Base-by-base conservation (phyloP, 2,797 vertebrate genomes). In the Coilia nasus region DNA sequence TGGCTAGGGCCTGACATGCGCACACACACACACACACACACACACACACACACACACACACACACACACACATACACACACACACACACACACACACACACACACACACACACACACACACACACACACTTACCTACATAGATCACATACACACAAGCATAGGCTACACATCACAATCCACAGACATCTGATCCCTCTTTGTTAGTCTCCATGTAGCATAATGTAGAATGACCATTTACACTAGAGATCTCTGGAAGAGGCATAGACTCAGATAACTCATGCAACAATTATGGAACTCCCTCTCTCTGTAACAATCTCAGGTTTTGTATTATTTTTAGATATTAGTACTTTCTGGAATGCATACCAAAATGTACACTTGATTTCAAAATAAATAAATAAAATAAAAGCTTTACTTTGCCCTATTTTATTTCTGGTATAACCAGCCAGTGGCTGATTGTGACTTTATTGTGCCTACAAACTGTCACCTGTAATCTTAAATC, bases 261-360 rank as follows among this genome's bases (percentile, higher is more conserved):
- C 71, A 44, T 78, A 78, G 31, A 78, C 19, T 31, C 25, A 78
- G 71, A 44, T 44, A 1, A 78, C 44, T 19, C 71, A 78, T 15
- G 41, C 71, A 78, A 78, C 17, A 35, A 67, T 41, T 78, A 19
- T 78, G 1, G 21, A 78, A 1, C 6, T 19, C 31, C 23, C 31
- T 78, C 35, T 2, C 71, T 78, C 17, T 41, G 19, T 44, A 41
- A 7, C 12, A 78, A 21, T 35, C 35, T 78, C 35, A 44, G 71
- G 71, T 78, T 78, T 78, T 78, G 71, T 78, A 31, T 15, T 71
- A 44, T 21, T 78, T 78, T 21, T 78, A 78, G 31, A 78, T 78
- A 44, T 78, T 7, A 21, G 71, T 9, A 9, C 6, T 9, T 31
- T 67, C 62, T 78, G 71, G 35, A 21, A 44, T 78, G 44, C 19